Evolutionary conservation across 2,888 invertebrate genomes (phyloP), one percentile per base, ranked within the genome.

Genomic region (Pinctada fucata): DNA sequence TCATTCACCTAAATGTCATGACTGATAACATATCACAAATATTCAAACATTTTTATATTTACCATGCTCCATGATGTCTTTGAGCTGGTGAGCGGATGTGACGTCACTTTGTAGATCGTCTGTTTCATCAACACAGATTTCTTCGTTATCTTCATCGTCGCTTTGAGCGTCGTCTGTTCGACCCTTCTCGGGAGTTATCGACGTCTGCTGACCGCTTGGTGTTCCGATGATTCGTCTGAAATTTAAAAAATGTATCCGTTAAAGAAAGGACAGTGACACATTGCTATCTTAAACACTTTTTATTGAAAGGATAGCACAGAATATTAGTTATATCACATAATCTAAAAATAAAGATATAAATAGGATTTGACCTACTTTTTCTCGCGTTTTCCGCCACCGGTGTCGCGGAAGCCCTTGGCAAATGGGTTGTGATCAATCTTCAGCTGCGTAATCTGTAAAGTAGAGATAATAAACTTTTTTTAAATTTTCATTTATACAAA

Each of bases 361-460:
- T 31, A 31, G 31, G 31, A 31, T 31, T 31, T 31, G 31, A 96
- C 98, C 97, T 95, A 99, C 98, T 99, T 99, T 95, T 99, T 99
- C 93, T 99, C 98, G 91, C 99, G 94, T 93, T 99, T 99, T 79
- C 99, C 99, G 84, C 99, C 99, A 76, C 99, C 99, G 63, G 98
- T 91, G 78, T 93, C 93, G 75, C 93, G 86, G 84, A 93, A 93
- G 4, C 93, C 93, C 86, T 93, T 93, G 6, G 93, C 93, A 83
- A 93, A 93, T 31, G 93, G 93, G 83, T 93, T 93, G 82, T 93
- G 90, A 79, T 93, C 93, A 72, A 93, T 93, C 85, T 93, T 93
- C 76, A 93, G 83, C 80, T 93, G 90, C 3, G 93, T 93, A 51
- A 93, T 93, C 93, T 93, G 86, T 8, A 88, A 87, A 75, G 70